Base-by-base conservation (phyloP, 2,888 invertebrate species). In the Pharmacophagus antenor region DNA sequence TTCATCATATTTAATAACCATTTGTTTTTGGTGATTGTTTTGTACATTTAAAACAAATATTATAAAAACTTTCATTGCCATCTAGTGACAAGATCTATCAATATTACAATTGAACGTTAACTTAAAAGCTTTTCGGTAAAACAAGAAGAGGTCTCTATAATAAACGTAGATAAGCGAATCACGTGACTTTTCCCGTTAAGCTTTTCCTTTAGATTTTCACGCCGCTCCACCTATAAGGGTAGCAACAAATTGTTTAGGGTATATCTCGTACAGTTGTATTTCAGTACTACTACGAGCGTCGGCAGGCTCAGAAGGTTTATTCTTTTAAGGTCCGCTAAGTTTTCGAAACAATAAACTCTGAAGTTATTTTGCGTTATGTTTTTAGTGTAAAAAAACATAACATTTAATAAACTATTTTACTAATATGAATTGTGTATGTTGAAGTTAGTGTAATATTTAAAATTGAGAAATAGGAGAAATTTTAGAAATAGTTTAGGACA, bases 181-280 rank as follows among this genome's bases (percentile, higher is more conserved):
- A 82, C 79, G 78, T 83, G 82, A 74, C 15, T 31, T 12, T 31
- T 31, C 31, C 31, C 3, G 31, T 2, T 80, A 83, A 82, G 69
- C 71, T 69, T 78, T 80, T 84, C 74, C 77, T 77, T 77, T 77
- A 82, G 84, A 82, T 83, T 85, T 84, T 84, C 83, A 84, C 84
- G 82, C 74, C 71, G 73, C 71, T 72, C 72, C 71, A 72, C 70
- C 72, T 77, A 74, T 64, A 70, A 73, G 79, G 74, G 77, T 79
- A 79, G 79, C 76, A 80, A 76, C 74, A 74, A 81, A 82, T 72
- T 72, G 79, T 81, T 80, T 75, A 68, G 72, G 75, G 75, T 68
- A 71, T 70, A 73, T 77, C 77, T 74, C 54, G 67, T 68, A 76
- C 72, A 67, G 69, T 64, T 70, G 73, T 77, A 70, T 73, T 69